phyloP scores from a whole-genome alignment of 1,140 invertebrate species.

The Eciton burchellii region DNA sequence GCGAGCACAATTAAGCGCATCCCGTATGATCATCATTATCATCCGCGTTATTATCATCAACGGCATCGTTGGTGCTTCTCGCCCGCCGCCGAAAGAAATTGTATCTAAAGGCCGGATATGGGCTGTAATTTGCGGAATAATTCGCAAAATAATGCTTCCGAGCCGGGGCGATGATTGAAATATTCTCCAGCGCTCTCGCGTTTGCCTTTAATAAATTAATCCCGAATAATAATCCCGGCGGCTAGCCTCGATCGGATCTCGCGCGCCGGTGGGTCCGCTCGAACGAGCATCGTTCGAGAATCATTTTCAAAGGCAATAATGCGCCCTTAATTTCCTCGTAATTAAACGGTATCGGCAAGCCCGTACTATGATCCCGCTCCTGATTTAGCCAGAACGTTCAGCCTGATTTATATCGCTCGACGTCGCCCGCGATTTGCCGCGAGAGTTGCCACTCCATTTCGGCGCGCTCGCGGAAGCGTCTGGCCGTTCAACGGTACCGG shows the following conservation, averaged over 20 bases:
- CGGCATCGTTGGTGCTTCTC: slow-evolving; percentile 2
- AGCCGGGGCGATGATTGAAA: slow-evolving; percentile 65
- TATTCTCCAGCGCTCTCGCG: slow-evolving; percentile 51
- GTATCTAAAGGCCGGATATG: slow-evolving; percentile 54
- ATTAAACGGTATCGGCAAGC: slow-evolving; percentile 13
- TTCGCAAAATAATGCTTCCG: slow-evolving; percentile 61
- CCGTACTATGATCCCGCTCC: not conserved
- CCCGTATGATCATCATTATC: slow-evolving; percentile 66
- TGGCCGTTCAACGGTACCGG: slow-evolving; percentile 24
- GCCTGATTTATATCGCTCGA: not conserved
- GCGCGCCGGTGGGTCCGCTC: not conserved
- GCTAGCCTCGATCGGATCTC: slow-evolving; percentile 61
- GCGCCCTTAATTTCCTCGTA: slow-evolving; percentile 5
- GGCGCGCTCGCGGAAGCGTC: not conserved
- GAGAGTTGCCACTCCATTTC: slow-evolving; percentile 24
- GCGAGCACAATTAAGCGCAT: slow-evolving; percentile 64
- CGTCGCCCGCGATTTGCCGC: not conserved
- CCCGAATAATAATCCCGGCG: slow-evolving; percentile 63
- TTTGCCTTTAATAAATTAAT: slow-evolving; percentile 71
- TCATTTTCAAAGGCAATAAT: slow-evolving; percentile 25
- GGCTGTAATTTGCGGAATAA: slow-evolving; percentile 73
- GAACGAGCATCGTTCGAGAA: slow-evolving; percentile 19
- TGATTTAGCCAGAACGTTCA: slow-evolving; percentile 9
- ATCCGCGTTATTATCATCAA: slow-evolving; percentile 50
- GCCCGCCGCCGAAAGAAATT: slow-evolving; percentile 37